Evolutionary conservation across 2,888 invertebrate species (phyloP).

Genomic region (Ophion obscuratus): DNA sequence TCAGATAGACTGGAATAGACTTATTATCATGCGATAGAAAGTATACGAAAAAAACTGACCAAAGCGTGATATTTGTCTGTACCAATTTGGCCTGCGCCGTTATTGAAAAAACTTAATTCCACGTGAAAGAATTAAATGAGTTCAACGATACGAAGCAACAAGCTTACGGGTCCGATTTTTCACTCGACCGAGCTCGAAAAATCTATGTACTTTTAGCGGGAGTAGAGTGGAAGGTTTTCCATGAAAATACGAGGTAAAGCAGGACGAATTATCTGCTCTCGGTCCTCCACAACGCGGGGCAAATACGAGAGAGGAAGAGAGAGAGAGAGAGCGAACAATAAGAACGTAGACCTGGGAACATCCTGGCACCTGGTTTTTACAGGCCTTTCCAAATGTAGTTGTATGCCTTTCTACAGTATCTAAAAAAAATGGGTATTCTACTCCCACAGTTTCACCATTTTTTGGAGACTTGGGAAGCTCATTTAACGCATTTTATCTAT

Average conservation of each 20-base stretch:
- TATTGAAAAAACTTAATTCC: conserved; percentile 11
- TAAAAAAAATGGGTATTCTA: background rate
- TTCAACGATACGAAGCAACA: conserved; percentile 15
- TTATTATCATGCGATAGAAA: too few relatives aligned
- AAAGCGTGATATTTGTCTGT: background rate
- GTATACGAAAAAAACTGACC: too few relatives aligned
- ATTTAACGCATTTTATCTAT: too few relatives aligned
- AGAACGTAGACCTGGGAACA: conserved; percentile 24
- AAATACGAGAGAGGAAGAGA: background rate
- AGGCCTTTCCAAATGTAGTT: conserved; percentile 3
- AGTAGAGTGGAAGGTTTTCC: conserved; percentile 15
- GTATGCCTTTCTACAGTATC: background rate
- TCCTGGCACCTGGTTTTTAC: conserved; percentile 60
- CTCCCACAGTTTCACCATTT: background rate
- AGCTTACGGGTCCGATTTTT: conserved; percentile 13
- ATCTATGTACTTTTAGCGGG: background rate
- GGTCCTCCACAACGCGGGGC: background rate
- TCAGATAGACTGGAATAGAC: too few relatives aligned
- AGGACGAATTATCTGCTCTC: conserved; percentile 46
- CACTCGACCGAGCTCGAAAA: conserved; percentile 15
- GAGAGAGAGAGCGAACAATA: conserved; percentile 32
- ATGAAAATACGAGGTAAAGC: conserved; percentile 32
- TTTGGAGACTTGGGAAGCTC: background rate
- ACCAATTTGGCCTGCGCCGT: background rate
- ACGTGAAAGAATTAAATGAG: conserved; percentile 8